Conservation (phyloP, 2,113 vertebrate species). For the Rostratula benghalensis region DNA sequence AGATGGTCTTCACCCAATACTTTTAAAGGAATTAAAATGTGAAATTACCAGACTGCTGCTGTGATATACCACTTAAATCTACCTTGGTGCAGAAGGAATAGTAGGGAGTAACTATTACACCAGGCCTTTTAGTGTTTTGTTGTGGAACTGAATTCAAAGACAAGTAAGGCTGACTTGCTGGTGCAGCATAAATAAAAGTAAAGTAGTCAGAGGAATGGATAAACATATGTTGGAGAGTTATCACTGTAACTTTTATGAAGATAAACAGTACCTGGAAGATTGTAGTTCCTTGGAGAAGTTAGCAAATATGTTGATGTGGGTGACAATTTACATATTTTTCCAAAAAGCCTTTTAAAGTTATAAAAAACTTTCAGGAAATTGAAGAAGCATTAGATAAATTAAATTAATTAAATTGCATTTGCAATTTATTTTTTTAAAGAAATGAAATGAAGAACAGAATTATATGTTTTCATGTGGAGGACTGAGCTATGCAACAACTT, state of each 20-base stretch:
- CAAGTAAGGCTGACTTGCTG: background rate
- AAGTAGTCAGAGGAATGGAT: background rate
- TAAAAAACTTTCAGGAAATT: background rate
- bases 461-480: background rate
- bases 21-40: conserved; percentile 12
- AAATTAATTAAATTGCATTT: no score
- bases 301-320: background rate
- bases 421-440: background rate
- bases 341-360: background rate
- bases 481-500: background rate
- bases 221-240: background rate
- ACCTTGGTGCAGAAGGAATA: background rate
- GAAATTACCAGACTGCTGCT: conserved; percentile 28
- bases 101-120: background rate
- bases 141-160: background rate
- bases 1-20: background rate
- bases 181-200: background rate
- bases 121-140: background rate
- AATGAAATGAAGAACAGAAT: background rate
- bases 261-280: background rate
- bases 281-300: background rate
- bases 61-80: background rate
- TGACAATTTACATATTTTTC: background rate
- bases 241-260: background rate
- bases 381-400: background rate